Base-by-base conservation (phyloP, 2,888 invertebrate species). In the Caenorhabditis sulstoni region DNA sequence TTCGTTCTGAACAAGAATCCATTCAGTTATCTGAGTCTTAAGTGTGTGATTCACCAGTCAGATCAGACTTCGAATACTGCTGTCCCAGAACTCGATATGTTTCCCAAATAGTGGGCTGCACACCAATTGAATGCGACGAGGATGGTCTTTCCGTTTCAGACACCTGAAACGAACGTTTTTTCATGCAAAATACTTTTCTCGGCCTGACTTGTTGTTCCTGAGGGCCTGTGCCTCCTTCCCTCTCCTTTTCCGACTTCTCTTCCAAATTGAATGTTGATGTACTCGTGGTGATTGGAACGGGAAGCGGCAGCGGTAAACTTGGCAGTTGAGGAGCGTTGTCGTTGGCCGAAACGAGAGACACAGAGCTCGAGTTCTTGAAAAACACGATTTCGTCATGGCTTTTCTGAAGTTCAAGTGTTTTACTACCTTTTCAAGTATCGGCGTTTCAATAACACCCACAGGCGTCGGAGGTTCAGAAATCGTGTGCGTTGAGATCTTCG, bases 41-140 rank as follows among this genome's bases (percentile, higher is more conserved):
- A 16, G 12, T 18, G 1, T 29, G 22, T 55, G 14, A 49, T 53
- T 61, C 35, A 79, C 73, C 73, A 50, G 44, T 62, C 50, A 50
- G 39, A 58, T 75, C 75, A 49, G 79, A 64, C 66, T 80, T 80
- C 5, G 83, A 75, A 61, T 86, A 88, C 76, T 88, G 87, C 23
- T 81, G 73, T 18, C 88, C 88, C 3, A 88, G 81, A 9, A 88
- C 87, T 62, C 85, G 70, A 81, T 83, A 88, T n/a, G 86, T 86
- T 50, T 88, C 87, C 88, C 88, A 88, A 61, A 88, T 87, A 14
- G 88, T 88, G 37, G 88, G 88, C 18, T 87, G 87, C 18, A 87
- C 85, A 41, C 79, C 81, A 35, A 81, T 71, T 23, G 83, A 83
- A 64, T 77, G 80, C 18, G 79, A 61, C 57, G 74, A 82, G 16